A percentile compares a stretch with the other conserved stretches of the same genome.
phyloP scores from a whole-genome alignment of 2,113 vertebrate genomes.

The Gasterosteus aculeatus region DNA sequence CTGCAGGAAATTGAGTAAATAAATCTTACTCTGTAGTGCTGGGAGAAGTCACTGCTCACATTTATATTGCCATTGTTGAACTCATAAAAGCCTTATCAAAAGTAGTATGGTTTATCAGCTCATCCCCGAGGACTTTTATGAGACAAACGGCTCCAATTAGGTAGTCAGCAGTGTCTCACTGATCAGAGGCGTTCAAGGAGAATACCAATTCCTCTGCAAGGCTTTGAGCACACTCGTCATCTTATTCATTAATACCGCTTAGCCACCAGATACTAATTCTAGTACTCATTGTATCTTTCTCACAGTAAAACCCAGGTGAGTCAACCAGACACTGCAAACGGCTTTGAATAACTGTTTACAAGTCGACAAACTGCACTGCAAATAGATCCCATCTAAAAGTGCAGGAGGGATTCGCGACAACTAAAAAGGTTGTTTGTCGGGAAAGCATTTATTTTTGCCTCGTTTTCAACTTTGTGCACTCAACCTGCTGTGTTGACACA shows the following conservation, averaged over 20 bases:
- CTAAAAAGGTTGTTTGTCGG: not conserved
- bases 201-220: not conserved
- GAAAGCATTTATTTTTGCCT: conserved; percentile 16
- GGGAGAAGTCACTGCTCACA: not conserved
- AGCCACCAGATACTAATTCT: not conserved
- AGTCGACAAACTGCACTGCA: not conserved
- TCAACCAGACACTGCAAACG: not conserved
- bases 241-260: not conserved
- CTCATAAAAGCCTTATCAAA: not conserved
- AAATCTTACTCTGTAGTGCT: not conserved
- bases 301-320: not conserved
- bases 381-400: not conserved
- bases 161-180: not conserved
- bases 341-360: conserved; percentile 2
- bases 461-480: conserved; percentile 1
- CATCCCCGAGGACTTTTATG: not conserved
- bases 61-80: not conserved
- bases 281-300: not conserved
- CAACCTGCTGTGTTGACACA: conserved; percentile 14
- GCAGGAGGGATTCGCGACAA: conserved; percentile 11
- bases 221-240: not conserved
- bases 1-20: not conserved
- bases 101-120: not conserved
- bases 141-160: not conserved
- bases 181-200: not conserved